Evolutionary conservation across 2,888 invertebrate genomes (phyloP), one percentile per base, ranked within the genome.

Genomic region (Ditylenchus weischeri): DNA sequence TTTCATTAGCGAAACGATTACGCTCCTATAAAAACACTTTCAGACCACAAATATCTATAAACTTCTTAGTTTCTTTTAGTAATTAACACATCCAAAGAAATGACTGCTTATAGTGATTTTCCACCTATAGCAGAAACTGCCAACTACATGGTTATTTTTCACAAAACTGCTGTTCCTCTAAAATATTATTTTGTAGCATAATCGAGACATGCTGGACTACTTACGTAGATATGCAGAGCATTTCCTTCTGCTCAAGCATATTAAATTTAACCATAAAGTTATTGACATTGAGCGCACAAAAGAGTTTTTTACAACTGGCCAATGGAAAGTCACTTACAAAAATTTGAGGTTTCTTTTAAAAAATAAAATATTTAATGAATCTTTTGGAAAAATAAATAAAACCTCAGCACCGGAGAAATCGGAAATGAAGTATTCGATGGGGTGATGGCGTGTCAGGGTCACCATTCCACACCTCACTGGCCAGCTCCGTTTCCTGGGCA

Each of bases 371-470:
- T 8, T 57, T 57, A 13, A 15, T 35, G 10, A 13, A 13, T 43
- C 8, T 43, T 43, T 8, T 43, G 43, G 11, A 43, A 43, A 13
- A 43, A 62, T 5, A 63, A 62, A 58, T 11, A 23, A 5, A 29
- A 64, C 36, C 18, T 23, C 29, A 49, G 48, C 29, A 29, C 35
- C 11, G 18, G 29, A 11, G 59, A 73, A 38, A 61, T 58, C 10
- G 49, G 69, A 18, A 70, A 65, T 6, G 77, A 79, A 61, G 75
- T 73, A 13, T 84, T 83, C 74, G 85, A 86, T 69, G 85, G 84
- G 11, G 85, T 86, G 0, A 80, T 86, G 81, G 78, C 86, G 8
- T 86, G 86, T 72, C 84, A 83, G 0, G 86, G 86, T 4, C 86
- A 86, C 71, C 86, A 86, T 70, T 83, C 83, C 1, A 78, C 80